Percentiles rank a stretch among this genome's conserved stretches.
These are phyloP conservation scores for Apamea sordens DNA, from an alignment of 2,888 invertebrate genomes.

Conservation along the genomic window DNA sequence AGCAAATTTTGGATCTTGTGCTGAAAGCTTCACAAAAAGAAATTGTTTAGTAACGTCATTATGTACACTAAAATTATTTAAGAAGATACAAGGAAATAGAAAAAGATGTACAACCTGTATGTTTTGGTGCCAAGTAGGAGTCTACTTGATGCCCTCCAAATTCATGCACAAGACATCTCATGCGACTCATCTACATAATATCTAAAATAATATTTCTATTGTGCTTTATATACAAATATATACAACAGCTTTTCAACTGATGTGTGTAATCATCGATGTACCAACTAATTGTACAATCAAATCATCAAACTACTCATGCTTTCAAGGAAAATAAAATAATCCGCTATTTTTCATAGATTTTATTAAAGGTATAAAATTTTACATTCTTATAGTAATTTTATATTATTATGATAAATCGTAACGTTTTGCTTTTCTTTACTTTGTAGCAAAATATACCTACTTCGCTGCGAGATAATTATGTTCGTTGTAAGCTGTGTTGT, in stretches of 20 bases:
- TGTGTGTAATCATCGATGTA: constrained; percentile 30
- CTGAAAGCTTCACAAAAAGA: constrained; percentile 35
- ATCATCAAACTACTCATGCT: constrained; percentile 56
- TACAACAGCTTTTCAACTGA: constrained; percentile 53
- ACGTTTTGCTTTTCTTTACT: constrained; percentile 65
- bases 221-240: constrained; percentile 63
- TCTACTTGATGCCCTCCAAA: constrained; percentile 68
- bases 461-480: constrained; percentile 66
- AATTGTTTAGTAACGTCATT: constrained; percentile 32
- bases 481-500: constrained; percentile 68
- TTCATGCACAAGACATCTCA: constrained; percentile 60
- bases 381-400: constrained; percentile 79
- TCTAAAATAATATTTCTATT: constrained; percentile 68
- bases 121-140: constrained; percentile 66
- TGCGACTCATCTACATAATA: constrained; percentile 62
- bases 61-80: constrained; percentile 14
- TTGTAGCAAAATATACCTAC: constrained; percentile 65
- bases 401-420: constrained; percentile 78
- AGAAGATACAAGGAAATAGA: constrained; percentile 37
- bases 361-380: constrained; percentile 89
- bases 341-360: constrained; percentile 81
- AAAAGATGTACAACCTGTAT: constrained; percentile 79
- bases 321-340: constrained; percentile 72
- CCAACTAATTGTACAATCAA: constrained; percentile 35
- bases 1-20: constrained; percentile 30